phyloP scores from a whole-genome alignment of 2,113 vertebrate genomes.

The Dryoscopus gambensis region DNA sequence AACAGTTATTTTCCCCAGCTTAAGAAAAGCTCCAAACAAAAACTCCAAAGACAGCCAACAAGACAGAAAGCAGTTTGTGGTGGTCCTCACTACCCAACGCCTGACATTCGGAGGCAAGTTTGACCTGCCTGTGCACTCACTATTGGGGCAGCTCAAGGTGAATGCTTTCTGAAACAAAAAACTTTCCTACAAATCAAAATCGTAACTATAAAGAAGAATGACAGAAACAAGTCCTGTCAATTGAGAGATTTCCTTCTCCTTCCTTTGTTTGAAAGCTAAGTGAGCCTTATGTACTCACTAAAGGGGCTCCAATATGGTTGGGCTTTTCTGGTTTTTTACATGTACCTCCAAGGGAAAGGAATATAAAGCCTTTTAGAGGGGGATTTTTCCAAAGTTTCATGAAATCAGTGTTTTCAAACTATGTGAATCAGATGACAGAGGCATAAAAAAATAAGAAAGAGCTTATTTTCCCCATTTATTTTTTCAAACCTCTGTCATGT shows the following conservation, averaged over 20 bases:
- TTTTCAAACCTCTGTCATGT: not conserved
- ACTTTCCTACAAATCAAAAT: not conserved
- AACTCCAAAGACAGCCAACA: not conserved
- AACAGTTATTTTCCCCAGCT: not conserved
- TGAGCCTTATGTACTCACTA: not conserved
- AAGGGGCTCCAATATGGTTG: not conserved
- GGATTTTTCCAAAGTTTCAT: not conserved
- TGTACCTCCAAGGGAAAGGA: not conserved
- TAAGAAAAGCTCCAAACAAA: not conserved
- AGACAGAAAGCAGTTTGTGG: not conserved
- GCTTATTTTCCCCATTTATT: not conserved
- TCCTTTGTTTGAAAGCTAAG: not conserved
- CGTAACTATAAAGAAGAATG: not conserved
- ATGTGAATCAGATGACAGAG: not conserved
- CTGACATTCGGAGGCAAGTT: not conserved
- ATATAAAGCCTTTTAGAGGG: not conserved
- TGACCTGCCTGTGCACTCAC: not conserved
- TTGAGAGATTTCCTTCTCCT: not conserved
- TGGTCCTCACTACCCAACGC: not conserved
- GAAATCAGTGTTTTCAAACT: not conserved
- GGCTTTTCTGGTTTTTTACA: not conserved
- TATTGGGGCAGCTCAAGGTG: not conserved
- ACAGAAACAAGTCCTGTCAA: not conserved
- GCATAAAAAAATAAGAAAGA: not conserved
- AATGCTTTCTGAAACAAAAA: not conserved